Base-by-base conservation (phyloP, 2,113 vertebrate genomes). In the Castor canadensis region DNA sequence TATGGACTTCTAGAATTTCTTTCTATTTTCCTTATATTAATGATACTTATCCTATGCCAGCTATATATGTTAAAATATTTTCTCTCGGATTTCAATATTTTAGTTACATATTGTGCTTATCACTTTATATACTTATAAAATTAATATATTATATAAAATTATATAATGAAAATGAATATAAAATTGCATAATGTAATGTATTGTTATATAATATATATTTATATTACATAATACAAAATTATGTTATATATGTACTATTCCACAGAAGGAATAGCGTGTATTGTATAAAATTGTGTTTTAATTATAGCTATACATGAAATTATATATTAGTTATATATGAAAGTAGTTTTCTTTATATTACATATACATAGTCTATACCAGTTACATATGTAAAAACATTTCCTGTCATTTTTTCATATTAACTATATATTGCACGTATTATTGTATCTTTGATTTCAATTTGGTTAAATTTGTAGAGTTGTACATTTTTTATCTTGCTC, bases 1-100 rank as follows among this genome's bases (percentile, higher is more conserved):
- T 40, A 67, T 45, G 16, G 11, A 84, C 58, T 94, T 86, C 49
- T 89, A 83, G 91, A 89, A 73, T 56, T 92, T 79, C 43, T 32
- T 91, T 47, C 2, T 80, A 71, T 76, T 49, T 52, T 83, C 35
- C 28, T 77, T 69, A 38, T 45, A 35, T 28, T 71, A 66, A 80
- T 80, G 43, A 69, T 80, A 40, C 1, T 13, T 84, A 88, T 90
- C 35, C 4, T 56, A 12, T 26, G 13, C 17, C 66, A 75, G 73
- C n/a, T 73, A 15, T 22, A 43, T 10, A 58, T 49, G 54, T 88
- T 64, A 66, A 38, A 89, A 3, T 0, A 43, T 58, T 67, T 64
- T 85, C n/a, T 73, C 32, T 69, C n/a, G 8, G 30, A 58, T 80
- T 94, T 92, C 67, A 54, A 75, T 77, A 15, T 38, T 86, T 94